Evolutionary conservation across 2,797 vertebrate species (phyloP).

Genomic region (Triplophysa yarkandensis): DNA sequence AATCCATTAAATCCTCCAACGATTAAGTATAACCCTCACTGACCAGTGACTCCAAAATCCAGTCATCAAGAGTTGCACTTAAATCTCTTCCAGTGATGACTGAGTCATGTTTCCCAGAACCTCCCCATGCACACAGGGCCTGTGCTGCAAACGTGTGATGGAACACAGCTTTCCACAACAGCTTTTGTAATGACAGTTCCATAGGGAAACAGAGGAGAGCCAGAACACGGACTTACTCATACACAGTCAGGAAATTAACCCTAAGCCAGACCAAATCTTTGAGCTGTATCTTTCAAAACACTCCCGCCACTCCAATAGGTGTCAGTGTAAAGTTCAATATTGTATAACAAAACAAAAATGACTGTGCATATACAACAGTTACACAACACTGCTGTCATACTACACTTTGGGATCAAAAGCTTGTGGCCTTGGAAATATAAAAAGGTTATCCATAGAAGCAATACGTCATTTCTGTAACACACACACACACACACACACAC

Average conservation of each 20-base stretch:
- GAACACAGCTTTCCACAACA: constrained; percentile 14
- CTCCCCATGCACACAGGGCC: background rate
- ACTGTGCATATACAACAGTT: too few species aligned
- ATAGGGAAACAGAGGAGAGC: constrained; percentile 5
- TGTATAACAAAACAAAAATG: too few species aligned
- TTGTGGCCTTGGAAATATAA: too few species aligned
- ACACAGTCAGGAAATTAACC: constrained; percentile 8
- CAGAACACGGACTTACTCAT: constrained; percentile 21
- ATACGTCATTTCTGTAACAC: too few species aligned
- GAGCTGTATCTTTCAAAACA: too few species aligned
- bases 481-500: too few species aligned
- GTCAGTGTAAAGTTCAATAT: too few species aligned
- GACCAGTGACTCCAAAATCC: background rate
- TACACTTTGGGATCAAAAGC: too few species aligned
- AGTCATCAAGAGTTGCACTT: background rate
- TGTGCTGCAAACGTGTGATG: background rate
- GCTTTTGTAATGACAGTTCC: constrained; percentile 22
- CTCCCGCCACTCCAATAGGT: too few species aligned
- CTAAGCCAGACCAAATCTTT: constrained; percentile 25
- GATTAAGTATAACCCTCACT: background rate
- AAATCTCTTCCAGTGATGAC: constrained; percentile 15
- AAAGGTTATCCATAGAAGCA: too few species aligned
- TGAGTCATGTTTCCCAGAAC: constrained; percentile 29
- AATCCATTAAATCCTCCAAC: background rate
- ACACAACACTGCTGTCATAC: too few species aligned